Conservation (phyloP, 2,888 invertebrate genomes). For the Tinea trinotella region DNA sequence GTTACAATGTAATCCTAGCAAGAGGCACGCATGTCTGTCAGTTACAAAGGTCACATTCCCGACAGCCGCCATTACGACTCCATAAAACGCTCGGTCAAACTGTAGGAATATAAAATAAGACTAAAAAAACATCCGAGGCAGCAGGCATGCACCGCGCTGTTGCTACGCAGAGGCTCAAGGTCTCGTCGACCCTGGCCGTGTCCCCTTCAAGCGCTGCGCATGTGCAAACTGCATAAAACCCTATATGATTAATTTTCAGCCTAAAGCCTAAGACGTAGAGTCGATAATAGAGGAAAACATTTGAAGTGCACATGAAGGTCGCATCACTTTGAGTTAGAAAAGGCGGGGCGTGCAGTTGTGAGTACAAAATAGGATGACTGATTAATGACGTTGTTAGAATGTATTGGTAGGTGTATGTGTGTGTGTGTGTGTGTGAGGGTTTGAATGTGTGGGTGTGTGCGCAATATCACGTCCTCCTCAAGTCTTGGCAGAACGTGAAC, state of each 20-base stretch:
- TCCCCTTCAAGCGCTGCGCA: slow-evolving; percentile 34
- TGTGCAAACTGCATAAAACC: slow-evolving; percentile 48
- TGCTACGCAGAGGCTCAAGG: slow-evolving; percentile 66
- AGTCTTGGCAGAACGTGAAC: slow-evolving; percentile 27
- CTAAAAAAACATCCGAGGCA: not conserved
- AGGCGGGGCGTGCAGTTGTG: slow-evolving; percentile 12
- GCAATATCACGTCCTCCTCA: not conserved
- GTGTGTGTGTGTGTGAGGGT: not conserved
- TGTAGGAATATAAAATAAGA: not conserved
- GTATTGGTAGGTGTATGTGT: not conserved
- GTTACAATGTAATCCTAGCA: not conserved
- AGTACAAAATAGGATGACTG: slow-evolving; percentile 25
- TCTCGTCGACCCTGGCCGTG: slow-evolving; percentile 55
- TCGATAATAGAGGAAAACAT: not conserved
- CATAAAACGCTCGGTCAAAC: slow-evolving; percentile 48
- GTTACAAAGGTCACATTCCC: slow-evolving; percentile 34
- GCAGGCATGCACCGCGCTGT: slow-evolving; percentile 46
- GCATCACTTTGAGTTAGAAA: slow-evolving; percentile 5
- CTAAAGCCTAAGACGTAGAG: not conserved
- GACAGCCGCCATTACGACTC: slow-evolving; percentile 38
- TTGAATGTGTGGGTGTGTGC: not conserved
- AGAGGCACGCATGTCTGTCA: not conserved
- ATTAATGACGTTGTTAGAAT: slow-evolving; percentile 35
- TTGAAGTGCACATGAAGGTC: not conserved
- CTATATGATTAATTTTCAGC: slow-evolving; percentile 21